Percentiles rank a stretch among this genome's conserved stretches.
These are phyloP conservation scores for Agriopis marginaria DNA, from an alignment of 2,888 invertebrate species.

Conservation along the genomic window DNA sequence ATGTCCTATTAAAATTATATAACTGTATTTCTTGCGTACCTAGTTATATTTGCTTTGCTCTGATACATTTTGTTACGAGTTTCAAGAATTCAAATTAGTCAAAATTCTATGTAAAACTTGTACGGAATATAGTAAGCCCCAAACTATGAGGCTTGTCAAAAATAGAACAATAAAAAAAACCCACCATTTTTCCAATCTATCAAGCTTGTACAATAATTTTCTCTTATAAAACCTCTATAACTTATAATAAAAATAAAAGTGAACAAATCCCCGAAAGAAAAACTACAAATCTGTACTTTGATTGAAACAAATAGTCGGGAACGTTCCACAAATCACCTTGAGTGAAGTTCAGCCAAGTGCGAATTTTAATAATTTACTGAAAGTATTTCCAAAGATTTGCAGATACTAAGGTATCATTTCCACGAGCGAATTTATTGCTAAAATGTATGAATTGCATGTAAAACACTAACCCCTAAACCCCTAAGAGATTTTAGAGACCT, in stretches of 20 bases:
- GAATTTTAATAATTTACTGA: constrained; percentile 61
- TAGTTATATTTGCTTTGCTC: too few relatives aligned
- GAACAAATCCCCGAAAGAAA: constrained; percentile 19
- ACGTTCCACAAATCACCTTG: constrained; percentile 53
- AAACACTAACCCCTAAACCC: too few relatives aligned
- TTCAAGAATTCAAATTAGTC: too few relatives aligned
- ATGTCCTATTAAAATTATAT: too few relatives aligned
- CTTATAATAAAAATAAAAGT: constrained; percentile 12
- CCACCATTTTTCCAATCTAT: constrained; percentile 8
- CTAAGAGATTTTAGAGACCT: too few relatives aligned
- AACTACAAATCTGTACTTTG: constrained; percentile 32
- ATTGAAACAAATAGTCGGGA: constrained; percentile 33
- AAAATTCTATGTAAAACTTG: too few relatives aligned
- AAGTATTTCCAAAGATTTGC: constrained; percentile 37
- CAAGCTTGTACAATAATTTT: constrained; percentile 9
- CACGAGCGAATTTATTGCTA: not conserved
- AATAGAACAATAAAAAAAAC: not conserved
- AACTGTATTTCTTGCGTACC: too few relatives aligned
- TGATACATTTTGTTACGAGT: too few relatives aligned
- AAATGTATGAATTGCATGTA: not conserved
- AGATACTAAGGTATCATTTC: constrained; percentile 14
- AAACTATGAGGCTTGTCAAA: not conserved
- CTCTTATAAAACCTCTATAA: constrained; percentile 16
- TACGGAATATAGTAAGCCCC: not conserved
- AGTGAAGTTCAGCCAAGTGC: constrained; percentile 53